phyloP scores from a whole-genome alignment of 2,113 vertebrate species.

The Limnothrissa miodon region DNA sequence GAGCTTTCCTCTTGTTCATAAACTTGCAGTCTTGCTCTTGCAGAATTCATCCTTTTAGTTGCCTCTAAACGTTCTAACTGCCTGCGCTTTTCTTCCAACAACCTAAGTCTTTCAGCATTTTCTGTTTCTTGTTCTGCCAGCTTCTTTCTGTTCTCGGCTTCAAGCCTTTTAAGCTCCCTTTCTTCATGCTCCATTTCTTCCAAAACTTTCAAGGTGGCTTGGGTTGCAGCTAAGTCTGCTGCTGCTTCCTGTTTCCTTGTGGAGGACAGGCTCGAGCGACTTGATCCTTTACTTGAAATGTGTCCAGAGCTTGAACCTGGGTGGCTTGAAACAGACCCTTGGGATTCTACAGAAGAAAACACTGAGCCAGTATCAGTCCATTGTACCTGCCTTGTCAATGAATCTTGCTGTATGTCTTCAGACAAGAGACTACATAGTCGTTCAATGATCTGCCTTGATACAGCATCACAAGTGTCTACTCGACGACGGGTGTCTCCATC shows the following conservation, averaged over 20 bases:
- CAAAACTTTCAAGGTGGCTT: conserved; percentile 36
- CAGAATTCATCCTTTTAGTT: conserved; percentile 32
- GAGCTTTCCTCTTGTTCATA: conserved; percentile 36
- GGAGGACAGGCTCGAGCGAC: conserved; percentile 30
- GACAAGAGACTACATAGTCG: too few species aligned
- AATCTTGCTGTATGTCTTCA: too few species aligned
- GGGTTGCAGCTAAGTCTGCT: conserved; percentile 37
- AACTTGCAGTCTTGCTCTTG: conserved; percentile 35
- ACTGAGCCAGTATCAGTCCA: too few species aligned
- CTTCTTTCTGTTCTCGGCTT: conserved; percentile 35
- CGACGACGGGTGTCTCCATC: conserved; percentile 27
- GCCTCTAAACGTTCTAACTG: conserved; percentile 36
- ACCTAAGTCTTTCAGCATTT: conserved; percentile 39
- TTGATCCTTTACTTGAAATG: neutral
- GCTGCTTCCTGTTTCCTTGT: conserved; percentile 43
- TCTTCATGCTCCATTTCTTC: conserved; percentile 32
- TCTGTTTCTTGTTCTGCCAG: conserved; percentile 38
- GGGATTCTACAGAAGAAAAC: too few species aligned
- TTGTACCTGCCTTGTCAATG: too few species aligned
- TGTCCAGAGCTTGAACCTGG: neutral
- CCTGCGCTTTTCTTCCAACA: conserved; percentile 40
- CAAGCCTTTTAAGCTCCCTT: conserved; percentile 34
- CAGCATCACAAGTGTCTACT: conserved; percentile 38
- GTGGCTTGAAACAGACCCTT: too few species aligned
- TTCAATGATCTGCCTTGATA: too few species aligned